Conservation (phyloP, 2,888 invertebrate species). For the Leptogaster cylindrica region DNA sequence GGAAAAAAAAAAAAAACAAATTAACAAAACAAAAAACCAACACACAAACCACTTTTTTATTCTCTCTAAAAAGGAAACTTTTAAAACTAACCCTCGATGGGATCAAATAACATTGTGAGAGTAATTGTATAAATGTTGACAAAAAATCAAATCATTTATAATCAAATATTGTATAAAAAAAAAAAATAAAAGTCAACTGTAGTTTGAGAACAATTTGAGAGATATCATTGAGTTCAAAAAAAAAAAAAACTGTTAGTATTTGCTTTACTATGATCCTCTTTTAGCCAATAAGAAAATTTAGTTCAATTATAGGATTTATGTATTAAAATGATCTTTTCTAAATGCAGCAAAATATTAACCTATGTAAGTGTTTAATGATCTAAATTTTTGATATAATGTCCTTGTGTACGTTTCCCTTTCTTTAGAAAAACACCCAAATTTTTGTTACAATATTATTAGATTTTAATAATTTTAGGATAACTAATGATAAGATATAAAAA, state of each 20-base stretch:
- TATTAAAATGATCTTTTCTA: slow-evolving; percentile 43
- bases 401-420: too few species aligned
- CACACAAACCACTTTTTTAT: too few species aligned
- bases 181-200: background rate
- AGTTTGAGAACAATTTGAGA: slow-evolving; percentile 8
- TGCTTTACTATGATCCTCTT: slow-evolving; percentile 11
- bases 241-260: background rate
- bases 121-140: background rate
- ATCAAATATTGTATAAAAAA: slow-evolving; percentile 13
- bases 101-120: slow-evolving; percentile 5
- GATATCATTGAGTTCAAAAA: background rate
- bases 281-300: slow-evolving; percentile 25
- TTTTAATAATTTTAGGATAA: too few species aligned
- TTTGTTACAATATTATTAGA: too few species aligned
- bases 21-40: too few species aligned
- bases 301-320: slow-evolving; percentile 32
- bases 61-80: too few species aligned
- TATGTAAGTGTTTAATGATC: slow-evolving; percentile 22
- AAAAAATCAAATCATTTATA: slow-evolving; percentile 1
- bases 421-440: too few species aligned
- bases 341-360: slow-evolving; percentile 21
- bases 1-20: too few species aligned
- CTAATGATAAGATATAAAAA: too few species aligned
- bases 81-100: background rate
- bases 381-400: slow-evolving; percentile 14